Conservation (phyloP, 2,797 vertebrate species). For the Sandelia bainsii region DNA sequence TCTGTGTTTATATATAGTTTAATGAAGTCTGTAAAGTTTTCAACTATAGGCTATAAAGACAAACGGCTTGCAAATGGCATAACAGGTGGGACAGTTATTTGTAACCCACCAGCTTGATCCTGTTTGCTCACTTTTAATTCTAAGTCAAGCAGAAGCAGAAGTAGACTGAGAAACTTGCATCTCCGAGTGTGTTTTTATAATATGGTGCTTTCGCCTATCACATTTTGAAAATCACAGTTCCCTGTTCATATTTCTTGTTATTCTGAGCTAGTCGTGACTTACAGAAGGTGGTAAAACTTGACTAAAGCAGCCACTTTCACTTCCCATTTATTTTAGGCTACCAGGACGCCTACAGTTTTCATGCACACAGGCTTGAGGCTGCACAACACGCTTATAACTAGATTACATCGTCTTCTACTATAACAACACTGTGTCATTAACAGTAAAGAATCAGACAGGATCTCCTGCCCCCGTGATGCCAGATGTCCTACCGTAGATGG, state of each 20-base stretch:
- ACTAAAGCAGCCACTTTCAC: slow-evolving; percentile 40
- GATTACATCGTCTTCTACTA: background rate
- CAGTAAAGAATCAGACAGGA: background rate
- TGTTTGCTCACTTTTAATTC: background rate
- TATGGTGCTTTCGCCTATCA: background rate
- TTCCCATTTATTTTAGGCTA: slow-evolving; percentile 48
- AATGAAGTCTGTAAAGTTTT: background rate
- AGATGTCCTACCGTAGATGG: slow-evolving; percentile 86
- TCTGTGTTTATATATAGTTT: too few relatives aligned
- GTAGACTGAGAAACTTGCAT: background rate
- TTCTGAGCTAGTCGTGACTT: slow-evolving; percentile 61
- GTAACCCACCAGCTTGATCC: slow-evolving; percentile 3
- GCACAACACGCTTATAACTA: slow-evolving; percentile 25
- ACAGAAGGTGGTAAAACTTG: slow-evolving; percentile 57
- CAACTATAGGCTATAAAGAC: background rate
- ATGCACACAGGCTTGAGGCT: slow-evolving; percentile 38
- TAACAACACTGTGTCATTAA: background rate
- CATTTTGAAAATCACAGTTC: background rate
- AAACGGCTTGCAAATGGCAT: background rate
- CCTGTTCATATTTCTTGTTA: background rate
- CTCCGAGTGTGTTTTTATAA: background rate
- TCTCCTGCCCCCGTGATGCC: slow-evolving; percentile 10
- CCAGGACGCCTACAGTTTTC: slow-evolving; percentile 56
- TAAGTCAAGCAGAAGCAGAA: background rate
- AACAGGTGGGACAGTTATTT: slow-evolving; percentile 16